Evolutionary conservation across 2,888 invertebrate genomes (phyloP).

Genomic region (Cerceris ruficornis): DNA sequence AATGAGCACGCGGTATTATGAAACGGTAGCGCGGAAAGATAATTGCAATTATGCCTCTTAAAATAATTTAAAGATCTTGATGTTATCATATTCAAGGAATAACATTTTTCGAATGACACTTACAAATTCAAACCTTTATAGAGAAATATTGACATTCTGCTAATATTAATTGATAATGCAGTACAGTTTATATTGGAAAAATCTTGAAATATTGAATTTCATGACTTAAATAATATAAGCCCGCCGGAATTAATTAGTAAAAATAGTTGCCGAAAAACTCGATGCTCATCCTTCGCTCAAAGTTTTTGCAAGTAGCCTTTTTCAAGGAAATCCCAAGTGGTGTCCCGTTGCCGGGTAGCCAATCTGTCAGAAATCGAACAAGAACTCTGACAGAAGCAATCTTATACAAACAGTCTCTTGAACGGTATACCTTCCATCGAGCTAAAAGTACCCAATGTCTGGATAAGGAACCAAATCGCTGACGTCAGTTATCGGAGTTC

Average conservation of each 20-base stretch:
- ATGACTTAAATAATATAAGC: too few species aligned
- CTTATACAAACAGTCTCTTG: conserved; percentile 11
- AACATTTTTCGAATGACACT: too few species aligned
- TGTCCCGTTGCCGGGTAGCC: conserved; percentile 14
- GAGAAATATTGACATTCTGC: too few species aligned
- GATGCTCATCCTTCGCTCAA: background rate
- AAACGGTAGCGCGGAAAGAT: too few species aligned
- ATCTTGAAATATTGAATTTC: too few species aligned
- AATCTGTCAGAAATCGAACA: conserved; percentile 48
- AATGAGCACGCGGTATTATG: too few species aligned
- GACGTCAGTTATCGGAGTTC: conserved; percentile 50
- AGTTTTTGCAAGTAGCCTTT: background rate
- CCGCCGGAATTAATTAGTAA: background rate
- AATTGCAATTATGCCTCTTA: too few species aligned
- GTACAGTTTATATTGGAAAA: too few species aligned
- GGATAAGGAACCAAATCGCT: conserved; percentile 42
- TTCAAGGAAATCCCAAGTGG: conserved; percentile 10
- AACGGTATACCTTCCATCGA: conserved; percentile 4
- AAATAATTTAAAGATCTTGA: too few species aligned
- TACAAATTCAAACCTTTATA: too few species aligned
- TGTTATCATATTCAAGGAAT: too few species aligned
- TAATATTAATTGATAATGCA: too few species aligned
- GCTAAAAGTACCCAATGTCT: conserved; percentile 34
- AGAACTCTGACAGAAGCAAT: conserved; percentile 20
- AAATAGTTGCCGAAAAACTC: background rate